A percentile compares a stretch with the other conserved stretches of the same genome.
Evolutionary conservation across 2,888 invertebrate species (phyloP).

Genomic region (Prosapia bicincta): DNA sequence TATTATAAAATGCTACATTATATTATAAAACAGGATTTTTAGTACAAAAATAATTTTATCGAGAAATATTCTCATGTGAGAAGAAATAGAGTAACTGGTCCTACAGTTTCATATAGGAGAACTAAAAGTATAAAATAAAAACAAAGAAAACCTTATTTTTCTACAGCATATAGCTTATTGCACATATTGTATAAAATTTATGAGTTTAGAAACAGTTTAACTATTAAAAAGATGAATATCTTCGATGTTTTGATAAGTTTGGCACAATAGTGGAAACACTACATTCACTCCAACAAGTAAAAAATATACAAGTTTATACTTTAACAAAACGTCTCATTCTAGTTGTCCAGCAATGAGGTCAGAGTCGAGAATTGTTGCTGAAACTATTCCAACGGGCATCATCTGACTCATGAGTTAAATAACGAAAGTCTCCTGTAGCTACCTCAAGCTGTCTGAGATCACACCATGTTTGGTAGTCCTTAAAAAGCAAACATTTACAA

Average conservation of each 20-base stretch:
- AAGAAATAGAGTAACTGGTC: too few species aligned
- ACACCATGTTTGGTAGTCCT: slow-evolving; percentile 91
- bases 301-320: background rate
- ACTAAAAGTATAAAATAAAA: too few species aligned
- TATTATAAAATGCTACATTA: too few species aligned
- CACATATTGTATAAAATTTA: background rate
- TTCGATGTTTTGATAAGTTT: background rate
- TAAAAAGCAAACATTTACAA: slow-evolving; percentile 32
- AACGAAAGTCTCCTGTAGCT: slow-evolving; percentile 63
- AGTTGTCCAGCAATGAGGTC: slow-evolving; percentile 20
- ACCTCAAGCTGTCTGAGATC: slow-evolving; percentile 85
- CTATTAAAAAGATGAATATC: background rate
- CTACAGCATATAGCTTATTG: background rate
- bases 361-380: slow-evolving; percentile 25
- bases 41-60: too few species aligned
- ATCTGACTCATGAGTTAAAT: slow-evolving; percentile 89
- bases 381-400: slow-evolving; percentile 81
- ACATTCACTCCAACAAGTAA: background rate
- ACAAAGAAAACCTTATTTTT: too few species aligned
- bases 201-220: background rate
- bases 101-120: too few species aligned
- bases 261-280: background rate
- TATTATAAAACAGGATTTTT: too few species aligned
- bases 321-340: background rate
- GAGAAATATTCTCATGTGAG: too few species aligned